phyloP scores from a whole-genome alignment of 2,113 vertebrate genomes.

The rat (Rattus norvegicus) region DNA sequence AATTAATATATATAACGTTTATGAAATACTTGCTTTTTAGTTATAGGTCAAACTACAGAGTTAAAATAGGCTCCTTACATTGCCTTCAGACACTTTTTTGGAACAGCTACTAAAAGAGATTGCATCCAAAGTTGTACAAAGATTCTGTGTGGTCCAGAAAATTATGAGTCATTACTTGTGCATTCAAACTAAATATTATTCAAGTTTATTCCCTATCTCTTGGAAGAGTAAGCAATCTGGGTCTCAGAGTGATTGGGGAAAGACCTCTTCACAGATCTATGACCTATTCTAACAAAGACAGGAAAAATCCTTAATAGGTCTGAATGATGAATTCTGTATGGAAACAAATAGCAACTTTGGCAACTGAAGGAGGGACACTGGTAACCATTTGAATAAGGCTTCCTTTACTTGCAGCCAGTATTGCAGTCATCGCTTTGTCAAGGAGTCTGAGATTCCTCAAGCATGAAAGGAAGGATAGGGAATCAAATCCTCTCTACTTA shows the following conservation, averaged over 20 bases:
- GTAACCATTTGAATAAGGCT: constrained; percentile 38
- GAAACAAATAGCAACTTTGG: constrained; percentile 4
- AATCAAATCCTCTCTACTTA: constrained; percentile 58
- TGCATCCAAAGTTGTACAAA: constrained; percentile 59
- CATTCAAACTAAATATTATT: constrained; percentile 46
- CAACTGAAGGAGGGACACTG: constrained; percentile 33
- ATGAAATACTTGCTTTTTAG: constrained; percentile 56
- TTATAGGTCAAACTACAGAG: constrained; percentile 50
- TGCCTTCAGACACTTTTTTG: constrained; percentile 74
- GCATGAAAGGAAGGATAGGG: constrained; percentile 65
- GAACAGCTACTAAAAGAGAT: constrained; percentile 73
- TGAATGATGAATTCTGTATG: constrained; percentile 10
- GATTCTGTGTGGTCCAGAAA: constrained; percentile 76
- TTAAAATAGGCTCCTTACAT: constrained; percentile 61
- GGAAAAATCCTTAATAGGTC: background rate
- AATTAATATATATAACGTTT: constrained; percentile 57
- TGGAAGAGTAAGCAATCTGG: constrained; percentile 1
- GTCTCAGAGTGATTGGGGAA: background rate
- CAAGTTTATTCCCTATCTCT: constrained; percentile 36
- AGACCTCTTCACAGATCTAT: background rate
- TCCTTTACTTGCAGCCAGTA: constrained; percentile 42
- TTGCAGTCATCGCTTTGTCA: constrained; percentile 60
- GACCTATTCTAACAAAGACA: background rate
- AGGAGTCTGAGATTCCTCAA: constrained; percentile 54
- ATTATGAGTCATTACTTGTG: constrained; percentile 43